Conservation (phyloP, 2,797 vertebrate genomes). For the Rhinogobio ventralis region DNA sequence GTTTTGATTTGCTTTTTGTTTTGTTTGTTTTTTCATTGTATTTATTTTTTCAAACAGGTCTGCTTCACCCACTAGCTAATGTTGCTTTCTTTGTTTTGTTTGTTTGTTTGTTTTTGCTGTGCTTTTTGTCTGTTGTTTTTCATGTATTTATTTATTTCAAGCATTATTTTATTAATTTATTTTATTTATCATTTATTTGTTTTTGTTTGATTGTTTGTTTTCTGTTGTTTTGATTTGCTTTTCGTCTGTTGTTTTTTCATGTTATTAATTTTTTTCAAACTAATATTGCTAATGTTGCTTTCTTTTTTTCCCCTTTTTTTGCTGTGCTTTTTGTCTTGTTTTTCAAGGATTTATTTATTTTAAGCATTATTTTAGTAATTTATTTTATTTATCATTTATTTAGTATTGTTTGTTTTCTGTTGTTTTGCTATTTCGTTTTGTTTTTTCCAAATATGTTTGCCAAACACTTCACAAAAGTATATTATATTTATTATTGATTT, state of each 20-base stretch:
- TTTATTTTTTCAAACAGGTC: no score
- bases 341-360: not conserved
- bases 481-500: no score
- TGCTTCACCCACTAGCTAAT: not conserved
- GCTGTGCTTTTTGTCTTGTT: not conserved
- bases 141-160: not conserved
- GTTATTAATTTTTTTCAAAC: no score
- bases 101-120: not conserved
- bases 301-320: not conserved
- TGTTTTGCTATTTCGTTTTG: not conserved
- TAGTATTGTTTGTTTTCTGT: not conserved
- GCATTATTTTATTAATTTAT: not conserved
- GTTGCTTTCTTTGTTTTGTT: not conserved
- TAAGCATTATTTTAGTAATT: not conserved
- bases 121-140: not conserved
- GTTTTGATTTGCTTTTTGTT: no score
- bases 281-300: not conserved
- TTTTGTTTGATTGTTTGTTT: not conserved
- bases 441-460: not conserved
- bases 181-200: not conserved
- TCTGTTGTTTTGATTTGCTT: not conserved
- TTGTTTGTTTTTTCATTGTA: no score
- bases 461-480: not conserved
- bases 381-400: not conserved
- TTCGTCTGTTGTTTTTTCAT: no score